phyloP scores from a whole-genome alignment of 2,797 vertebrate genomes.

The Orientallactaga sibirica region DNA sequence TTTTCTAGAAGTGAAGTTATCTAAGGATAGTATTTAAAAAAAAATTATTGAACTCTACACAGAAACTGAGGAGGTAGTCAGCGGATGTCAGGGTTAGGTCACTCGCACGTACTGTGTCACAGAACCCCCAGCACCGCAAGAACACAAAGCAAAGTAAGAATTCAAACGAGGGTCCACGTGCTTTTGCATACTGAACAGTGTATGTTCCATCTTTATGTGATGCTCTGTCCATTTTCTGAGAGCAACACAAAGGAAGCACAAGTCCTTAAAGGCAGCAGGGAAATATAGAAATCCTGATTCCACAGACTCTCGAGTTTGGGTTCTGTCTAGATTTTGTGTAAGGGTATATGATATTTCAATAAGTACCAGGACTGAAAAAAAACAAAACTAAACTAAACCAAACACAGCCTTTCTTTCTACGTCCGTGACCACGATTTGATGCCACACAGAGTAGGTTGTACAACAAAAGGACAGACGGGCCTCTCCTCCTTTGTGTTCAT shows the following conservation, averaged over 20 bases:
- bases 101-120: neutral
- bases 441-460: neutral
- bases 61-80: conserved; percentile 41
- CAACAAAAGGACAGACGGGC: neutral
- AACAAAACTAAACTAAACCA: neutral
- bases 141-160: neutral
- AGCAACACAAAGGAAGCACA: neutral
- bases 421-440: neutral
- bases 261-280: neutral
- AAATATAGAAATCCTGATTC: neutral
- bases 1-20: conserved; percentile 58
- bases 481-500: neutral
- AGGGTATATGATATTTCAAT: neutral
- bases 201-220: neutral
- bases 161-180: neutral
- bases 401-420: neutral
- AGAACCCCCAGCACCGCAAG: neutral
- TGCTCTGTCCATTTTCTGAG: neutral
- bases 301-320: neutral
- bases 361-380: neutral
- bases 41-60: conserved; percentile 50
- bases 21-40: conserved; percentile 42
- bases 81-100: conserved; percentile 45
- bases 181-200: neutral
- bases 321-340: conserved; percentile 21